These are phyloP conservation scores for Rhagologus leucostigma DNA, from an alignment of 2,113 vertebrate genomes.

Conservation along the genomic window DNA sequence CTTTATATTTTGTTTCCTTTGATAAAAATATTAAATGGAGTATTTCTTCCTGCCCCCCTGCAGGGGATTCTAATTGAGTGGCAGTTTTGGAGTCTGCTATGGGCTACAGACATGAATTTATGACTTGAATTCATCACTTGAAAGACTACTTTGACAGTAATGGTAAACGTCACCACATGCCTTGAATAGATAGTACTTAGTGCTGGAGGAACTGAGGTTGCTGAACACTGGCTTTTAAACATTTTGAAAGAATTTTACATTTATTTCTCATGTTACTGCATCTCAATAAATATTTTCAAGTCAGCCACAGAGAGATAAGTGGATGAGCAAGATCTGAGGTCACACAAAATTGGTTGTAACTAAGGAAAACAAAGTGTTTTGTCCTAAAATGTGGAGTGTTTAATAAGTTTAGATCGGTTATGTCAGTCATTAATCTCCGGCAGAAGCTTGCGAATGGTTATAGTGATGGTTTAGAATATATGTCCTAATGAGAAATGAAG, in stretches of 20 bases:
- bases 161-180: not conserved
- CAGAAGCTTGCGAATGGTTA: not conserved
- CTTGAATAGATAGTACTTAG: not conserved
- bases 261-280: not conserved
- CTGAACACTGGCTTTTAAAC: not conserved
- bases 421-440: not conserved
- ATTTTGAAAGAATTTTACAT: not conserved
- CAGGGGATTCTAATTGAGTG: not conserved
- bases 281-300: constrained; percentile 22
- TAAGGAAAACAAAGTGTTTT: not conserved
- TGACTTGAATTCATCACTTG: not conserved
- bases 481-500: not conserved
- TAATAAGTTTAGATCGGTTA: not conserved
- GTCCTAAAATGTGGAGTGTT: not conserved
- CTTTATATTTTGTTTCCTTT: not conserved
- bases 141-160: not conserved
- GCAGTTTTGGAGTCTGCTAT: not conserved
- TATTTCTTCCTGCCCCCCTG: not conserved
- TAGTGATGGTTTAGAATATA: not conserved
- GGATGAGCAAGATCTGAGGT: not conserved
- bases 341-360: not conserved
- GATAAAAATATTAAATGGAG: not conserved
- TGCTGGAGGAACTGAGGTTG: not conserved
- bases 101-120: not conserved
- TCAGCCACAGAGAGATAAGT: not conserved